Base-by-base conservation (phyloP, 23 tunicate genomes). In the Clavelina lepadiformis region DNA sequence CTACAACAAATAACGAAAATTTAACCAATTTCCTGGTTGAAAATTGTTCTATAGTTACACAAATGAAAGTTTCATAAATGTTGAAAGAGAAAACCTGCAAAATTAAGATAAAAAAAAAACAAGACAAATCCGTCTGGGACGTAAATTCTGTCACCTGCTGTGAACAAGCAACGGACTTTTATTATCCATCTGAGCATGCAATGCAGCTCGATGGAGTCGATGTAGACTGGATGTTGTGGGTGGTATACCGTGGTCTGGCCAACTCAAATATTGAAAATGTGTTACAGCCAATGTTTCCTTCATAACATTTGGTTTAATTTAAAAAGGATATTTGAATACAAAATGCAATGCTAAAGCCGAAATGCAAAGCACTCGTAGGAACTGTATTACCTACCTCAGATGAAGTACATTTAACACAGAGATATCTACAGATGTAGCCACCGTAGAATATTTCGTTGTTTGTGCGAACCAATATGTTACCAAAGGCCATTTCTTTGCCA, bases 241-340 rank as follows among this genome's bases (percentile, higher is more conserved):
- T 6, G 73, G 73, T 5, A 67, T 29, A 15, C 73, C 73, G 35
- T 67, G 73, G 23, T 67, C 73, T 18, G 73, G 73, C 73, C 73
- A 67, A 21, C n/a, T 67, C 35, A 67, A 28, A 27, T 67, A 67
- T 47, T 67, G 73, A 47, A 63, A 37, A 21, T 63, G 69, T 5
- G 25, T 3, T 6, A 63, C 51, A 8, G 37, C 50, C 50, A 15
- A 34, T 34, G 24, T 13, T 31, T 30, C 29, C 69, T 63, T 50
- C 24, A 35, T 19, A n/a, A n/a, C n/a, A n/a, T n/a, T n/a, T n/a
- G n/a, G 15, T 11, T 8, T 41, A 41, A 41, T 41, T 8, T 8
- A 41, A 15, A 11, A 41, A 41, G 11, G 49, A 15, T 8, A 41
- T 11, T 11, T 11, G 49, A 41, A 41, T 11, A 11, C 13, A 41